Evolutionary conservation across 2,888 invertebrate genomes (phyloP), one percentile per base, ranked within the genome.

Genomic region (Abrostola tripartita): DNA sequence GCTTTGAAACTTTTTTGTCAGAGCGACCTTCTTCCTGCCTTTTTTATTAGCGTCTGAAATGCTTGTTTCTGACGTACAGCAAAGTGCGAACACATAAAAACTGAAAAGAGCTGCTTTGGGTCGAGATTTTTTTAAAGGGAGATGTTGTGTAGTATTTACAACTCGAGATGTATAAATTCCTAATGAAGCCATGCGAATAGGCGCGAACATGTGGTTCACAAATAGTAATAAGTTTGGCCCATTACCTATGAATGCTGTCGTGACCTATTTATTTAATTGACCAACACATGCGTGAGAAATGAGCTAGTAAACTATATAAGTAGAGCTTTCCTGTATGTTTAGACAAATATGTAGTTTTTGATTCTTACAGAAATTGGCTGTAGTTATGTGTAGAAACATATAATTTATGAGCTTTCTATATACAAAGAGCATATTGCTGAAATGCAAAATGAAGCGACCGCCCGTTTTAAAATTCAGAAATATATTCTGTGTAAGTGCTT

Each of bases 211-310:
- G 52, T 52, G 52, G 11, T 51, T 14, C 49, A 42, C 59, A 61
- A 59, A 64, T 66, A 66, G 52, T 60, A 59, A 74, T 63, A 61
- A 61, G 53, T 71, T 71, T 65, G 49, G 50, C 42, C 52, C 51
- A 67, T 71, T 71, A 74, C 52, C 57, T 68, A 68, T 74, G 68
- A 64, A 68, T 65, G 65, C 52, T 54, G 63, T 42, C 44, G 65
- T 37, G 62, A 63, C 72, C 71, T 71, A 68, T 65, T 68, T 75
- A 51, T 60, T 62, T 75, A 68, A 74, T 71, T 71, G 74, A 75
- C 71, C 68, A 71, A 62, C 61, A 49, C 54, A 60, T 37, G 60
- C 61, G 76, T 57, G 65, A 62, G 62, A 68, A 60, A 60, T 57
- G 50, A 69, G 49, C 65, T 54, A 44, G 68, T 61, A 65, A 73